Conservation (phyloP, 2,797 vertebrate genomes). For the Gymnothorax javanicus region DNA sequence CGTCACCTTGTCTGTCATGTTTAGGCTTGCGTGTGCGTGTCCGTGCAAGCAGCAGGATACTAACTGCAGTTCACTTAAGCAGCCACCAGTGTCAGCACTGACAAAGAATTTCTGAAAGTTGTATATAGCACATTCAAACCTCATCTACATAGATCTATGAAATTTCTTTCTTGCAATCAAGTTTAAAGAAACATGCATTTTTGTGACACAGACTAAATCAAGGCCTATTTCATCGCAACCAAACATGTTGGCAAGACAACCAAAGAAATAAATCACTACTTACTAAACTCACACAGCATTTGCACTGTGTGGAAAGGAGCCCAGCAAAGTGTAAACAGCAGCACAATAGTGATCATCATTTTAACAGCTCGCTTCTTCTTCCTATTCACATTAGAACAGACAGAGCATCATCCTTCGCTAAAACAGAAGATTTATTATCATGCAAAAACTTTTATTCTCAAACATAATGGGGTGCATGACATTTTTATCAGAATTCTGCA, state of each 20-base stretch:
- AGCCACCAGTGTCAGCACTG: no score
- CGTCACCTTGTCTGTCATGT: no score
- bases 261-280: conserved; percentile 48
- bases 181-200: no score
- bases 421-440: not conserved
- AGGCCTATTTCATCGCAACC: no score
- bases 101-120: no score
- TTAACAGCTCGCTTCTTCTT: conserved; percentile 83
- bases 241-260: not conserved
- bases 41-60: no score
- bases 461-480: not conserved
- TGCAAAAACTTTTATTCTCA: not conserved
- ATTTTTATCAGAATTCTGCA: not conserved
- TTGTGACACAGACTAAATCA: no score
- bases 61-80: no score
- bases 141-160: no score
- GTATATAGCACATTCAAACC: no score
- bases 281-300: conserved; percentile 84
- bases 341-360: conserved; percentile 83
- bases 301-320: conserved; percentile 83
- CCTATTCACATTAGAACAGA: conserved; percentile 53
- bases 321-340: conserved; percentile 83
- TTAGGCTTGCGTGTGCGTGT: no score
- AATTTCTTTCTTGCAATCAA: no score
- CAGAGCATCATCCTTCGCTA: not conserved